Evolutionary conservation across 1,140 invertebrate genomes (phyloP).

Genomic region (Uloborus diversus): DNA sequence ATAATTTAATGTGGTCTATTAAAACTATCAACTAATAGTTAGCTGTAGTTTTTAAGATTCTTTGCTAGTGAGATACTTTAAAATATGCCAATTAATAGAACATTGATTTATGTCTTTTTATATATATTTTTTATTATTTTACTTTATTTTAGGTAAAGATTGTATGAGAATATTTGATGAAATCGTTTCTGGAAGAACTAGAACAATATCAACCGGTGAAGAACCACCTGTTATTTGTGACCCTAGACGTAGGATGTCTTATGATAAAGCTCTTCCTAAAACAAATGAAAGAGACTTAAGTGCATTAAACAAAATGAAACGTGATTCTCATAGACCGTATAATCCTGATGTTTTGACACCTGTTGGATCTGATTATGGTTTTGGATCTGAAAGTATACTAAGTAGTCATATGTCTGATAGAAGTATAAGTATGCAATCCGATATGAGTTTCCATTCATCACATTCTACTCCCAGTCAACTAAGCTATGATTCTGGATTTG

Average conservation of each 20-base stretch:
- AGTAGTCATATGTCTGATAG: slow-evolving; percentile 32
- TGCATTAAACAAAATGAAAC: slow-evolving; percentile 9
- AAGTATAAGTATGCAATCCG: slow-evolving; percentile 29
- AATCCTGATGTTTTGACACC: slow-evolving; percentile 39
- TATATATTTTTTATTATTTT: background rate
- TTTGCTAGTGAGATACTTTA: too few relatives aligned
- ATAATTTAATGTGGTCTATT: too few relatives aligned
- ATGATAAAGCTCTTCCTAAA: slow-evolving; percentile 6
- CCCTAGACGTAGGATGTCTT: slow-evolving; percentile 7
- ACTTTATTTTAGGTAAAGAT: slow-evolving; percentile 10
- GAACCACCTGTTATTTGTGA: slow-evolving; percentile 27
- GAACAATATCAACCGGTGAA: slow-evolving; percentile 33
- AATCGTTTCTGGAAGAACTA: slow-evolving; percentile 31
- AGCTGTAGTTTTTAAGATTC: background rate
- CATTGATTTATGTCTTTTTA: background rate
- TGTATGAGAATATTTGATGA: slow-evolving; percentile 40
- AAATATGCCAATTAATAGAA: too few relatives aligned
- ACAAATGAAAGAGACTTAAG: slow-evolving; percentile 14
- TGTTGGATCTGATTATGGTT: slow-evolving; percentile 53
- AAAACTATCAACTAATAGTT: too few relatives aligned
- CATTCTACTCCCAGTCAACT: slow-evolving; percentile 44
- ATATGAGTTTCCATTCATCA: slow-evolving; percentile 14
- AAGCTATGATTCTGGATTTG: slow-evolving; percentile 41
- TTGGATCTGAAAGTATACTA: slow-evolving; percentile 28
- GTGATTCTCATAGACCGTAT: background rate